Evolutionary conservation across 2,888 invertebrate species (phyloP).

Genomic region (Yponomeuta malinellus): DNA sequence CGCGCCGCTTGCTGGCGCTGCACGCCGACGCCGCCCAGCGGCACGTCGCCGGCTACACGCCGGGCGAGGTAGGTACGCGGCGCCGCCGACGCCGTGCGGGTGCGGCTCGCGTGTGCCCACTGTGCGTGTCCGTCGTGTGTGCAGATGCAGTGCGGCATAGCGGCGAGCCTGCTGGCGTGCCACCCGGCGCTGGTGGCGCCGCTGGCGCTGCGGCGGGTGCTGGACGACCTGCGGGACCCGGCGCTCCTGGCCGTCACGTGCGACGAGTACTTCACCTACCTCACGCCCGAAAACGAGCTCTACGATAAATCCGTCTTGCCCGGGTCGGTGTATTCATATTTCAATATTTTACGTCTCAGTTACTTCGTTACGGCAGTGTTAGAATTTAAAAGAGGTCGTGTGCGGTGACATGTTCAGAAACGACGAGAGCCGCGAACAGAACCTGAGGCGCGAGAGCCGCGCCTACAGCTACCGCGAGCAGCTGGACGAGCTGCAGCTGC

Average conservation of each 20-base stretch:
- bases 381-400: no score
- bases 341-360: not conserved
- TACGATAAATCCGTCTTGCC: constrained; percentile 86
- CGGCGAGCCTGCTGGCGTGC: constrained; percentile 80
- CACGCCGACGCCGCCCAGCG: constrained; percentile 45
- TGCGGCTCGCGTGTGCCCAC: not conserved
- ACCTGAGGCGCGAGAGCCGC: constrained; percentile 96
- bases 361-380: constrained; percentile 12
- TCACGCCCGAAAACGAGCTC: constrained; percentile 91
- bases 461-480: constrained; percentile 98
- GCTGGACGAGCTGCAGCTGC: constrained; percentile 92
- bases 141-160: constrained; percentile 81
- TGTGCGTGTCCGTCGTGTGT: no score
- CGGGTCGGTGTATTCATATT: constrained; percentile 36
- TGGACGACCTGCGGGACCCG: constrained; percentile 77
- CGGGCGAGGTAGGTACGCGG: constrained; percentile 57
- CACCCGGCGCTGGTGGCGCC: constrained; percentile 80
- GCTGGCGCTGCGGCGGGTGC: constrained; percentile 76
- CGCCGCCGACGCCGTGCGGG: no score
- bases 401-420: constrained; percentile 37
- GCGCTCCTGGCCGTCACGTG: constrained; percentile 83
- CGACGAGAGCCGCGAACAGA: constrained; percentile 76
- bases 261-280: constrained; percentile 72
- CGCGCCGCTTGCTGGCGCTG: constrained; percentile 76
- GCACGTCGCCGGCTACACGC: constrained; percentile 73